Evolutionary conservation across 2,888 invertebrate genomes (phyloP).

Genomic region (Drosophila mercatorum): DNA sequence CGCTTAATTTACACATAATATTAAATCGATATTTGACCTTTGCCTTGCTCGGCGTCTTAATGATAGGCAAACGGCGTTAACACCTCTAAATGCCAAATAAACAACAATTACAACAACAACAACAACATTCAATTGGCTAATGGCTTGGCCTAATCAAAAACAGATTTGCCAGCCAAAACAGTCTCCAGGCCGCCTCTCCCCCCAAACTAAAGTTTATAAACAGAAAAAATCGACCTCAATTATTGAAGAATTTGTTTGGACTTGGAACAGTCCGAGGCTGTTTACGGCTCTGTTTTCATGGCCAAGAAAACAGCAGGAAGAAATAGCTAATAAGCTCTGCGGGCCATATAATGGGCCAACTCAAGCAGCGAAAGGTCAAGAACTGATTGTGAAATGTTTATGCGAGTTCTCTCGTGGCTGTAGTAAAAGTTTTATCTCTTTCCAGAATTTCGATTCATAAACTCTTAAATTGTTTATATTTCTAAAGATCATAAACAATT

Average conservation of each 20-base stretch:
- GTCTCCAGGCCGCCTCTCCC: neutral
- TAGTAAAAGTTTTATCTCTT: neutral
- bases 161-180: constrained; percentile 8
- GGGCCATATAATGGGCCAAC: neutral
- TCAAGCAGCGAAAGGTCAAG: constrained; percentile 14
- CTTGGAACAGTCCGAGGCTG: constrained; percentile 16
- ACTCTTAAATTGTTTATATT: constrained; percentile 5
- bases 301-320: constrained; percentile 39
- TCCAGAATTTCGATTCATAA: neutral
- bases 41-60: constrained; percentile 35
- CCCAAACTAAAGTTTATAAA: constrained; percentile 14
- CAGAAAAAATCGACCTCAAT: constrained; percentile 27
- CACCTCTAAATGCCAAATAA: constrained; percentile 15
- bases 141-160: constrained; percentile 27
- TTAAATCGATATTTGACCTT: constrained; percentile 46
- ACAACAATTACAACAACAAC: neutral
- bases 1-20: constrained; percentile 18
- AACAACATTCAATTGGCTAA: constrained; percentile 34
- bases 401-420: neutral
- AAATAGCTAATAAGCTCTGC: neutral
- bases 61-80: constrained; percentile 29
- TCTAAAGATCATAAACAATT: neutral
- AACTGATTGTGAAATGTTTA: constrained; percentile 17
- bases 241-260: constrained; percentile 35
- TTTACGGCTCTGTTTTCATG: constrained; percentile 12